Conservation (phyloP, 2,113 vertebrate genomes). For the Lycocorax pyrrhopterus region DNA sequence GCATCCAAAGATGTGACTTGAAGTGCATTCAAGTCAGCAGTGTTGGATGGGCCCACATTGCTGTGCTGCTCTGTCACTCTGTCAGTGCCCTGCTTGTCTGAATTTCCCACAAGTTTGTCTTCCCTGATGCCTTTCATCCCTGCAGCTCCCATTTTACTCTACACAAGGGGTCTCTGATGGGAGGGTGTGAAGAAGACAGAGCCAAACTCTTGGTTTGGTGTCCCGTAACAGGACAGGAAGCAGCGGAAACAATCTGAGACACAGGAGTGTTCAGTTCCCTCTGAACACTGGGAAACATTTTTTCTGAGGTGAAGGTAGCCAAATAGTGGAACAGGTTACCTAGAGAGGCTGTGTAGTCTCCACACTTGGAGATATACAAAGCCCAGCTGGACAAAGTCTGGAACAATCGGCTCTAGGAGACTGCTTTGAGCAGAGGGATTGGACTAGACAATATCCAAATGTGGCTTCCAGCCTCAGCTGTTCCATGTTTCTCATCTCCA, state of each 20-base stretch:
- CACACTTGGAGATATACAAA: neutral
- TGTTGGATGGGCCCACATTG: neutral
- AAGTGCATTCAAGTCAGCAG: neutral
- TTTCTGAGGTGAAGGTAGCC: neutral
- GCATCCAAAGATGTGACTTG: constrained; percentile 18
- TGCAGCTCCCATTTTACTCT: neutral
- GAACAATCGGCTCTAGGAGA: neutral
- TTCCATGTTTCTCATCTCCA: neutral
- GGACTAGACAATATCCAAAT: neutral
- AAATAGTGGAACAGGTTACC: neutral
- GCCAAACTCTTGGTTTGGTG: neutral
- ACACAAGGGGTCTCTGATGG: neutral
- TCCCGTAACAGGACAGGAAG: neutral
- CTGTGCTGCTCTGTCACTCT: neutral
- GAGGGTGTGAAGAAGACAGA: neutral
- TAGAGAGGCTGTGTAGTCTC: neutral
- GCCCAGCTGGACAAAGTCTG: neutral
- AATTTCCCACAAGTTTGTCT: neutral
- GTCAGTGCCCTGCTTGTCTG: neutral
- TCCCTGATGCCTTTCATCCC: neutral
- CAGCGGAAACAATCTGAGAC: neutral
- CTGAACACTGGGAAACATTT: neutral
- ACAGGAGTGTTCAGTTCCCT: neutral
- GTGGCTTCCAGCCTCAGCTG: neutral
- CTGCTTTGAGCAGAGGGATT: neutral